These are phyloP conservation scores for Horisme vitalbata DNA, from an alignment of 2,888 invertebrate species.

Conservation along the genomic window DNA sequence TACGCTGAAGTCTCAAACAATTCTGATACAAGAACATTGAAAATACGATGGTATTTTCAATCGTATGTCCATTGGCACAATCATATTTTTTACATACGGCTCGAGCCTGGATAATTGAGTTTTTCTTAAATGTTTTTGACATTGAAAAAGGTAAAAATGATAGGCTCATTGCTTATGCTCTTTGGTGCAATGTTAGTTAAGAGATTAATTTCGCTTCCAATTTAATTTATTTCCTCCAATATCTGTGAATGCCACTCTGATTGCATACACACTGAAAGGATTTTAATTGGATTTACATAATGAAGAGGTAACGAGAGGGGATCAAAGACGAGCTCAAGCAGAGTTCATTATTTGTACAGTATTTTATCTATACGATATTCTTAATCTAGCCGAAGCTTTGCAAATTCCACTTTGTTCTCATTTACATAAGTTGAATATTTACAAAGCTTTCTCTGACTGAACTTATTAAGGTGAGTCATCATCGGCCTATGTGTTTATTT, in stretches of 20 bases:
- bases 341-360: constrained; percentile 15
- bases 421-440: constrained; percentile 7
- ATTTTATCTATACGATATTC: constrained; percentile 14
- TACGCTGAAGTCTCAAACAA: no score
- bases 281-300: constrained; percentile 28
- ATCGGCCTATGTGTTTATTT: no score
- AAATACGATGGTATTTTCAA: no score
- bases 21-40: no score
- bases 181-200: neutral
- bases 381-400: constrained; percentile 2
- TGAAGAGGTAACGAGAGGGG: constrained; percentile 17
- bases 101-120: no score
- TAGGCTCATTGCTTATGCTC: no score
- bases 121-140: no score
- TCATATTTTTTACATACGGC: no score
- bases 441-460: neutral
- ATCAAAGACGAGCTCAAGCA: constrained; percentile 21
- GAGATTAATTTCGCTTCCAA: neutral
- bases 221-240: neutral
- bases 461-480: neutral
- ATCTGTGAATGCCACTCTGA: constrained; percentile 9
- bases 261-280: constrained; percentile 13
- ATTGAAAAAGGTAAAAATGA: no score
- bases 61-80: no score
- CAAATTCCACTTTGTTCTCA: constrained; percentile 1